Percentiles rank a stretch among this genome's conserved stretches.
These are phyloP conservation scores for Poecilia wingei DNA, from an alignment of 2,797 vertebrate species.

Conservation along the genomic window DNA sequence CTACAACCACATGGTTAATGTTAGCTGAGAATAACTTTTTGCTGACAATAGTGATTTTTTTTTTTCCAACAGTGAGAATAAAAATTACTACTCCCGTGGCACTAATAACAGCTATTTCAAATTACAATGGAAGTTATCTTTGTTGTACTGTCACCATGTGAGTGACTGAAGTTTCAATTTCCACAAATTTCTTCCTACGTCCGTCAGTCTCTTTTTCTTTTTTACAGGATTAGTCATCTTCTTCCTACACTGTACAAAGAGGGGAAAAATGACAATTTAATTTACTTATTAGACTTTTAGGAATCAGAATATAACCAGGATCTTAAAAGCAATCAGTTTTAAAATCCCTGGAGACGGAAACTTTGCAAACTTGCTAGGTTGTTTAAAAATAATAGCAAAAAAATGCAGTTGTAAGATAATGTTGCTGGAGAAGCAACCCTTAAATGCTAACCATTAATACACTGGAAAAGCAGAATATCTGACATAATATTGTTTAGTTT, in stretches of 20 bases:
- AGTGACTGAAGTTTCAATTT: constrained; percentile 44
- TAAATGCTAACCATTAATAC: background rate
- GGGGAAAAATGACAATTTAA: constrained; percentile 53
- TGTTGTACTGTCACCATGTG: constrained; percentile 46
- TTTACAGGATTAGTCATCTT: constrained; percentile 40
- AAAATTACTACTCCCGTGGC: constrained; percentile 49
- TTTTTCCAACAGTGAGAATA: constrained; percentile 44
- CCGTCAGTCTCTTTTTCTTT: constrained; percentile 35
- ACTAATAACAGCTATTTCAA: constrained; percentile 70
- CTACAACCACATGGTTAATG: constrained; percentile 29
- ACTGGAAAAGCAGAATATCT: too few relatives aligned
- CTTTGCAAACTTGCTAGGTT: background rate
- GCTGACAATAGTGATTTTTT: constrained; percentile 51
- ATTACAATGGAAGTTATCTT: constrained; percentile 62
- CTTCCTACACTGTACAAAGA: constrained; percentile 29
- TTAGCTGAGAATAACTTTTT: constrained; percentile 32
- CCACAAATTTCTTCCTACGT: constrained; percentile 42
- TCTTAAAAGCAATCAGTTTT: background rate
- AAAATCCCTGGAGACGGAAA: background rate
- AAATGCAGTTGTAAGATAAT: background rate
- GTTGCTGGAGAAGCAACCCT: constrained; percentile 3
- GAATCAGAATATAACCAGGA: background rate
- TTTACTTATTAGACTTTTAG: constrained; percentile 42
- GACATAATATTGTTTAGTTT: too few relatives aligned
- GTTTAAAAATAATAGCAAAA: background rate